These are phyloP conservation scores for Amphimedon queenslandica DNA, from an alignment of 37 sponge, comb jelly and placozoan species.

Conservation along the genomic window DNA sequence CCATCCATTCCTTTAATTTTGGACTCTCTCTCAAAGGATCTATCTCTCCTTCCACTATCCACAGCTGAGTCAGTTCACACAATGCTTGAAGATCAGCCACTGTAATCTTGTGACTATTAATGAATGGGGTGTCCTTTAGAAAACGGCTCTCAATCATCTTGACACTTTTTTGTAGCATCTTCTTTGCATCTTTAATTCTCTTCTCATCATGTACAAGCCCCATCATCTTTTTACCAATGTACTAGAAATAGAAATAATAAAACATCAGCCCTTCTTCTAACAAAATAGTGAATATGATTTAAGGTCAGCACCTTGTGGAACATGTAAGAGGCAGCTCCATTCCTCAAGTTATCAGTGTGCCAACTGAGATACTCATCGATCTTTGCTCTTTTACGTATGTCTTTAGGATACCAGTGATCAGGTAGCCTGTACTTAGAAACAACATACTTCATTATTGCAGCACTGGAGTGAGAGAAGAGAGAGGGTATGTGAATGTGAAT, in stretches of 20 bases:
- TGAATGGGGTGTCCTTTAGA: slow-evolving; percentile 62
- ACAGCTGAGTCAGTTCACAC: slow-evolving; percentile 72
- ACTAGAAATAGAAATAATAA: neutral
- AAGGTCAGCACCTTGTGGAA: slow-evolving; percentile 52
- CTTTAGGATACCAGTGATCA: slow-evolving; percentile 75
- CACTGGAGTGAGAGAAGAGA: slow-evolving; percentile 26
- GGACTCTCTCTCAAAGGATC: slow-evolving; percentile 35
- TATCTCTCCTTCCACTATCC: slow-evolving; percentile 27
- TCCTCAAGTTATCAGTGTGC: slow-evolving; percentile 49
- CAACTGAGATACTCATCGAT: slow-evolving; percentile 72
- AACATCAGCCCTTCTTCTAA: neutral
- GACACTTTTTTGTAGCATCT: slow-evolving; percentile 14
- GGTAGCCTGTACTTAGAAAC: slow-evolving; percentile 48
- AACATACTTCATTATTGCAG: slow-evolving; percentile 61
- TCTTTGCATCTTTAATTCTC: slow-evolving; percentile 14
- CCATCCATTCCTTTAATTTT: slow-evolving; percentile 52
- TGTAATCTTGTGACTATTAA: slow-evolving; percentile 60
- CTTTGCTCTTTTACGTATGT: slow-evolving; percentile 38
- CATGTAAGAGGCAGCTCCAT: slow-evolving; percentile 38
- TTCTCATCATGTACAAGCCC: slow-evolving; percentile 29
- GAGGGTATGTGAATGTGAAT: no score
- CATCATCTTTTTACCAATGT: slow-evolving; percentile 16
- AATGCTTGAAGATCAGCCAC: slow-evolving; percentile 77
- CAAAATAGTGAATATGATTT: neutral
- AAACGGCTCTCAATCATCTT: slow-evolving; percentile 48